Evolutionary conservation across 2,113 vertebrate genomes (phyloP).

Genomic region (Megaceryle torquata): DNA sequence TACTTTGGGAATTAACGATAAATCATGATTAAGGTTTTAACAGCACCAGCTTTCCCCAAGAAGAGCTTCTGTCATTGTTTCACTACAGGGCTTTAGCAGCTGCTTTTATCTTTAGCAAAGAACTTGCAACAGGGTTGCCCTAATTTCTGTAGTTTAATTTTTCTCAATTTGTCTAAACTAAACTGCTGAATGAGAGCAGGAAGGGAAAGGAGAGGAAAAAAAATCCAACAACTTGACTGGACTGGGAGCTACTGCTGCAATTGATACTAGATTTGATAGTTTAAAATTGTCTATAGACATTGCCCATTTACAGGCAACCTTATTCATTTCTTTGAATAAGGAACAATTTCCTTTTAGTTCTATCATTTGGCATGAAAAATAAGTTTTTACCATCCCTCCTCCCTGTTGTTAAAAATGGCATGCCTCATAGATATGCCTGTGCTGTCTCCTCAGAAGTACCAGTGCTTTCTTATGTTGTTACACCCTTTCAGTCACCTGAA

Average conservation of each 20-base stretch:
- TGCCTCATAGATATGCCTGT: neutral
- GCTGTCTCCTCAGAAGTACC: constrained; percentile 53
- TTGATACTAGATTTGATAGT: neutral
- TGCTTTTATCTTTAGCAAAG: constrained; percentile 51
- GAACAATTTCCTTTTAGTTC: neutral
- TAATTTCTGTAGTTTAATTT: neutral
- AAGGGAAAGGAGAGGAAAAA: neutral
- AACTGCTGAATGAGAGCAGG: neutral
- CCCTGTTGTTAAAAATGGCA: neutral
- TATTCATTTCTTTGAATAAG: constrained; percentile 29
- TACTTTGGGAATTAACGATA: constrained; percentile 30
- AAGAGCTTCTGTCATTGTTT: constrained; percentile 94
- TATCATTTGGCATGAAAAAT: neutral
- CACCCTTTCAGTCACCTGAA: neutral
- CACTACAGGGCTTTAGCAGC: constrained; percentile 80
- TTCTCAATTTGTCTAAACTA: neutral
- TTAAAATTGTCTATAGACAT: neutral
- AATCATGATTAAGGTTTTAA: constrained; percentile 57
- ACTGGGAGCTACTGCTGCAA: neutral
- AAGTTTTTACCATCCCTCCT: constrained; percentile 51
- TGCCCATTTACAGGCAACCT: neutral
- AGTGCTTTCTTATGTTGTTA: neutral
- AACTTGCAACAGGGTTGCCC: constrained; percentile 17
- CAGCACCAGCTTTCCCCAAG: constrained; percentile 78
- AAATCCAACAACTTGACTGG: neutral